A percentile compares a stretch with the other conserved stretches of the same genome.
Evolutionary conservation across 2,888 invertebrate genomes (phyloP).

Genomic region (Drepana falcataria): DNA sequence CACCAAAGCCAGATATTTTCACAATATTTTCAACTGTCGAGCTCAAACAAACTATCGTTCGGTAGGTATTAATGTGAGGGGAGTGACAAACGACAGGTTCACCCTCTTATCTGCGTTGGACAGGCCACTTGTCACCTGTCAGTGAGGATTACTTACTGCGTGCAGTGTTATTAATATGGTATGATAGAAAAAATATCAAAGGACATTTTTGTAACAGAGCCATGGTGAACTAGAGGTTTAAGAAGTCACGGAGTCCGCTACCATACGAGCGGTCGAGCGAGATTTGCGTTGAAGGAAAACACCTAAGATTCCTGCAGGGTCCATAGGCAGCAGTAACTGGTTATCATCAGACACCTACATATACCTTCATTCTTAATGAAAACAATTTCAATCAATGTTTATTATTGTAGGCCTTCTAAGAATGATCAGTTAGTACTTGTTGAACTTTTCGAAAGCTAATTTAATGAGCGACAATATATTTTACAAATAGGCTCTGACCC

Average conservation of each 20-base stretch:
- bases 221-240: no score
- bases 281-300: no score
- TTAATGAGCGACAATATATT: not conserved
- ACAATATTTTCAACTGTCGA: not conserved
- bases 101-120: conserved; percentile 11
- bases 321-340: no score
- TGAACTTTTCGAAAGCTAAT: not conserved
- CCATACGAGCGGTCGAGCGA: no score
- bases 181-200: no score
- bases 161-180: not conserved
- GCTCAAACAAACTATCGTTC: not conserved
- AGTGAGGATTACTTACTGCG: conserved; percentile 22
- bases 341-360: no score
- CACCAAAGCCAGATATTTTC: not conserved
- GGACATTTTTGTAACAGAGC: no score
- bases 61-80: not conserved
- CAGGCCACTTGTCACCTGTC: conserved; percentile 28
- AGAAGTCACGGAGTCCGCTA: no score
- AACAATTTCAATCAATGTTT: no score
- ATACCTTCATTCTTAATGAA: no score
- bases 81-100: conserved; percentile 5
- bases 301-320: no score
- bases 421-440: not conserved
- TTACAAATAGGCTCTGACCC: not conserved
- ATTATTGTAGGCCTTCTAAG: not conserved